Conservation (phyloP, 2,888 invertebrate genomes). For the Nephrotoma appendiculata region DNA sequence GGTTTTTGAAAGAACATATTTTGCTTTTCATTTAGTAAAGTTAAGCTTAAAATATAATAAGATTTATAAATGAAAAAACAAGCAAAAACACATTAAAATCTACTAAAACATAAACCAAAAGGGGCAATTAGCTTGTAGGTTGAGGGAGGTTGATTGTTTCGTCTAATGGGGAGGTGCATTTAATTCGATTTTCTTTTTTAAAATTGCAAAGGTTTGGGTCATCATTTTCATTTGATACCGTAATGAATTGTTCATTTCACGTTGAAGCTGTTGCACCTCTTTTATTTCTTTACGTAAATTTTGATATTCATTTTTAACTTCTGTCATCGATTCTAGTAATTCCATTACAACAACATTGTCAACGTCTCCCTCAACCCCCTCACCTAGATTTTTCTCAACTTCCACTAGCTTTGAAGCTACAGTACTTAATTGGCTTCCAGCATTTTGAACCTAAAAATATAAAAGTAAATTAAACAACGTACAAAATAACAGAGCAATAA, state of each 20-base stretch:
- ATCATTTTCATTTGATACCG: slow-evolving; percentile 48
- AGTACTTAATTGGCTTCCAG: slow-evolving; percentile 55
- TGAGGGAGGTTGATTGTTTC: not conserved
- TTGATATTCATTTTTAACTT: slow-evolving; percentile 66
- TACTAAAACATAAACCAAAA: not conserved
- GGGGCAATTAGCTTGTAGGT: not conserved
- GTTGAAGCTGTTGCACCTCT: slow-evolving; percentile 66
- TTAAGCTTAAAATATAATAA: not conserved
- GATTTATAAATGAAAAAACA: not conserved
- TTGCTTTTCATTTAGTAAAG: not conserved
- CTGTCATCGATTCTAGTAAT: slow-evolving; percentile 59
- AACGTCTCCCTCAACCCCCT: slow-evolving; percentile 20
- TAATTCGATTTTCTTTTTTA: slow-evolving; percentile 51
- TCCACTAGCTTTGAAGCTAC: slow-evolving; percentile 61
- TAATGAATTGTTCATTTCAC: slow-evolving; percentile 60
- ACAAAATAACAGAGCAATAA: not conserved
- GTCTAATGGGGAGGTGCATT: slow-evolving; percentile 27
- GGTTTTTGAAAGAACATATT: not conserved
- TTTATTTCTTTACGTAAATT: slow-evolving; percentile 61
- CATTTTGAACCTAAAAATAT: slow-evolving; percentile 46
- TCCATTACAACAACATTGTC: slow-evolving; percentile 54
- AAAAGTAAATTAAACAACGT: not conserved
- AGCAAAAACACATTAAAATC: not conserved
- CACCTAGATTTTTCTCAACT: slow-evolving; percentile 39
- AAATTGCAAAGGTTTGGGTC: slow-evolving; percentile 56